phyloP scores from a whole-genome alignment of 2,113 vertebrate species.

The Oenanthe melanoleuca region DNA sequence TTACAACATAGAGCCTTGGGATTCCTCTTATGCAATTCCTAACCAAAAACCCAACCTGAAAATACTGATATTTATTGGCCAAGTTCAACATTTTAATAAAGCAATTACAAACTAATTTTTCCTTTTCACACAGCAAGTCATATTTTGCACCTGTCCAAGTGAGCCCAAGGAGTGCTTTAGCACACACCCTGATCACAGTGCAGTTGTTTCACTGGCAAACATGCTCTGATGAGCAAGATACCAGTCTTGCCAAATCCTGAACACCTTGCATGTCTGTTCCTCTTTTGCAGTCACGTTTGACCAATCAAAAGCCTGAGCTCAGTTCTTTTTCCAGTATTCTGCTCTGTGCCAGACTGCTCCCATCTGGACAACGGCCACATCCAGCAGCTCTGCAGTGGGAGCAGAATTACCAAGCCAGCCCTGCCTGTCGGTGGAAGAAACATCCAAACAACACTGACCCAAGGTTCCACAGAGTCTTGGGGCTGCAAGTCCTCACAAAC shows the following conservation, averaged over 20 bases:
- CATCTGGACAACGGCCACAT: accelerated
- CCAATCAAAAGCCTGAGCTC: not conserved
- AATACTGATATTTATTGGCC: not conserved
- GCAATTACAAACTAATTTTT: not conserved
- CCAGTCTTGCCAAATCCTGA: not conserved
- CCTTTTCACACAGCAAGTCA: not conserved
- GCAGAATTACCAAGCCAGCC: not conserved
- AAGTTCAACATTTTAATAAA: not conserved
- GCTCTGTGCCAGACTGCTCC: not conserved
- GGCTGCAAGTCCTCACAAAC: not conserved
- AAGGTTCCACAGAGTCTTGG: not conserved
- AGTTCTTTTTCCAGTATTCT: not conserved
- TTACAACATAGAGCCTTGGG: not conserved
- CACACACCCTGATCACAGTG: not conserved
- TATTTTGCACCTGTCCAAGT: not conserved
- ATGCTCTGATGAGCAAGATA: not conserved
- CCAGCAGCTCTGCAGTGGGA: accelerated
- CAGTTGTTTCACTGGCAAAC: not conserved
- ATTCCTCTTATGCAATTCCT: not conserved
- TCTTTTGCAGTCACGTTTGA: not conserved
- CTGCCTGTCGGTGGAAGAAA: not conserved
- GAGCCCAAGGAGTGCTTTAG: not conserved
- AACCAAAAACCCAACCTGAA: not conserved
- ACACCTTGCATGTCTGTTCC: not conserved
- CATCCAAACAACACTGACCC: not conserved